phyloP scores from a whole-genome alignment of 2,113 vertebrate species.

The Pogonocichla stellata region DNA sequence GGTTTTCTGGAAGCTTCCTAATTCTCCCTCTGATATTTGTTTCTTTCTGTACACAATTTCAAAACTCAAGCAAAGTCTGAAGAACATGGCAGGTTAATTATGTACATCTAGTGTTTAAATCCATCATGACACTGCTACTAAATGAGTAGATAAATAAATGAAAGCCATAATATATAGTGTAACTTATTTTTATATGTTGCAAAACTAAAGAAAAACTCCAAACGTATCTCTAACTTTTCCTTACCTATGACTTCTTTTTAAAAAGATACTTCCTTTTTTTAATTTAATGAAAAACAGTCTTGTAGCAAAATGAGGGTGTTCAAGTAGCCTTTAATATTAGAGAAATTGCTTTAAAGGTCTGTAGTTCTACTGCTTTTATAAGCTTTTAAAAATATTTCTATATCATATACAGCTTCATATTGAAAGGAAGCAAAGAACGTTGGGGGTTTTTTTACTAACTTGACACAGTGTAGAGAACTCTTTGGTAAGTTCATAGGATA shows the following conservation, averaged over 20 bases:
- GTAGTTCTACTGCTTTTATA: conserved; percentile 7
- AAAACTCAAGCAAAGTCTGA: background rate
- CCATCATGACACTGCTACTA: background rate
- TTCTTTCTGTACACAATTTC: background rate
- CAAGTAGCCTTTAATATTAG: conserved; percentile 1
- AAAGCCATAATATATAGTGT: conserved; percentile 19
- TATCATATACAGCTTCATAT: background rate
- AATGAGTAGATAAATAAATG: background rate
- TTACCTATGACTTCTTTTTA: background rate
- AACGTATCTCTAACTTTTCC: background rate
- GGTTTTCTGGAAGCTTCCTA: background rate
- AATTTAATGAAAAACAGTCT: conserved; percentile 2
- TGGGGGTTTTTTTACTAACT: background rate
- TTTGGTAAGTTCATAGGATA: background rate
- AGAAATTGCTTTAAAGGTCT: background rate
- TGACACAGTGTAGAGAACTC: background rate
- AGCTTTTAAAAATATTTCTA: background rate
- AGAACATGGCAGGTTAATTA: background rate
- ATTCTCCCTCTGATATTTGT: background rate
- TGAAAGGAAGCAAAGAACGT: background rate
- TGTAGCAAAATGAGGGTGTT: conserved; percentile 24
- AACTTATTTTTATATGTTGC: conserved; percentile 25
- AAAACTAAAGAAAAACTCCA: background rate
- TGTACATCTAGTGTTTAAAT: background rate
- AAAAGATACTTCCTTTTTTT: background rate